phyloP scores from a whole-genome alignment of 64 coral and sea anemone genomes.

The Exaiptasia diaphana region DNA sequence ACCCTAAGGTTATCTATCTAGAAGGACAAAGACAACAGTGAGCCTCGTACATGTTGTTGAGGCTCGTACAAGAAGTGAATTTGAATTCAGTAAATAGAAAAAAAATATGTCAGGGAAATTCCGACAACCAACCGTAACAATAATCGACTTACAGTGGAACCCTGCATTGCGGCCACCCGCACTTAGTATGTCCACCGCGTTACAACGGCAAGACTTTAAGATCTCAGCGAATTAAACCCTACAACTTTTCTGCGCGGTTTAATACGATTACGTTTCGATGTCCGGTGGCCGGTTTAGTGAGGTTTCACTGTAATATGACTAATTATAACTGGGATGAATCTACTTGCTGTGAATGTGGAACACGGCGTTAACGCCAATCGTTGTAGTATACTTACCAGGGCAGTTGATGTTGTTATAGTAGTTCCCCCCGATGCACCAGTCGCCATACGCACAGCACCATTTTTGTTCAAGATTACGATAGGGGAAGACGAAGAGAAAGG shows the following conservation, averaged over 20 bases:
- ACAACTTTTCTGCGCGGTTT: background rate
- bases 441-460: slow-evolving; percentile 56
- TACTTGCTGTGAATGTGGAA: background rate
- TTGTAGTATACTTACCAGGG: slow-evolving; percentile 57
- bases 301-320: background rate
- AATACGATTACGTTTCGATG: background rate
- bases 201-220: no score
- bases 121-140: no score
- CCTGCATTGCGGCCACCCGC: no score
- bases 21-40: no score
- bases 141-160: no score
- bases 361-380: background rate
- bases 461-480: slow-evolving; percentile 59
- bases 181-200: no score
- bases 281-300: background rate
- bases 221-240: background rate
- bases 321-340: background rate
- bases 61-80: no score
- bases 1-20: no score
- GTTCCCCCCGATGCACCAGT: slow-evolving; percentile 81
- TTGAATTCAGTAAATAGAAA: no score
- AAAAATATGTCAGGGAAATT: no score
- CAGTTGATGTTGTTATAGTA: slow-evolving; percentile 64
- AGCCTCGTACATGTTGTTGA: no score
- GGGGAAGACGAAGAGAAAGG: slow-evolving; percentile 75